A percentile compares a stretch with the other conserved stretches of the same genome.
phyloP scores from a whole-genome alignment of 2,113 vertebrate genomes.

The Zosterops borbonicus region DNA sequence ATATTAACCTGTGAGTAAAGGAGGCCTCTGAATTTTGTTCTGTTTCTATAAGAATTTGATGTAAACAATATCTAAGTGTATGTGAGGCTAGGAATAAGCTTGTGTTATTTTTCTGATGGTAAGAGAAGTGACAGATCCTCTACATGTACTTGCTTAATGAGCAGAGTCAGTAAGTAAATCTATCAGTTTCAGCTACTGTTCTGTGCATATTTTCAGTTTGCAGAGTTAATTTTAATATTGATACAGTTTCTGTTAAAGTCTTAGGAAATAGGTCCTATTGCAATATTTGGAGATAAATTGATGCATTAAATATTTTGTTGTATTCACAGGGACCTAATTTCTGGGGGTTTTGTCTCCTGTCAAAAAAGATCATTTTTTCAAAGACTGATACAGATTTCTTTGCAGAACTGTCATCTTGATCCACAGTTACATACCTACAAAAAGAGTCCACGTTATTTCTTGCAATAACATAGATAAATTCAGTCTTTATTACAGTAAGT shows the following conservation, averaged over 20 bases:
- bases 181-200: not conserved
- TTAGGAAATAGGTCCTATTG: not conserved
- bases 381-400: not conserved
- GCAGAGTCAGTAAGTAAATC: not conserved
- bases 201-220: conserved; percentile 1
- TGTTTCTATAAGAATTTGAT: not conserved
- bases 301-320: not conserved
- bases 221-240: not conserved
- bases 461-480: conserved; percentile 35
- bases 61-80: not conserved
- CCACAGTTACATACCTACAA: not conserved
- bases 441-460: conserved; percentile 51
- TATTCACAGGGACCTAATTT: conserved; percentile 27
- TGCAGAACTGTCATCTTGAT: conserved; percentile 24
- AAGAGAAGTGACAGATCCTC: not conserved
- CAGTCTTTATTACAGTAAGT: conserved; percentile 42
- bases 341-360: not conserved
- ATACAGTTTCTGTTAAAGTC: not conserved
- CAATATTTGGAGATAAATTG: conserved; percentile 1
- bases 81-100: not conserved
- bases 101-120: not conserved
- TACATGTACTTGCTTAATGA: not conserved
- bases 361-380: not conserved
- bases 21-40: not conserved
- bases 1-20: conserved; percentile 52